phyloP scores from a whole-genome alignment of 2,113 vertebrate species.

The Glareola pratincola region DNA sequence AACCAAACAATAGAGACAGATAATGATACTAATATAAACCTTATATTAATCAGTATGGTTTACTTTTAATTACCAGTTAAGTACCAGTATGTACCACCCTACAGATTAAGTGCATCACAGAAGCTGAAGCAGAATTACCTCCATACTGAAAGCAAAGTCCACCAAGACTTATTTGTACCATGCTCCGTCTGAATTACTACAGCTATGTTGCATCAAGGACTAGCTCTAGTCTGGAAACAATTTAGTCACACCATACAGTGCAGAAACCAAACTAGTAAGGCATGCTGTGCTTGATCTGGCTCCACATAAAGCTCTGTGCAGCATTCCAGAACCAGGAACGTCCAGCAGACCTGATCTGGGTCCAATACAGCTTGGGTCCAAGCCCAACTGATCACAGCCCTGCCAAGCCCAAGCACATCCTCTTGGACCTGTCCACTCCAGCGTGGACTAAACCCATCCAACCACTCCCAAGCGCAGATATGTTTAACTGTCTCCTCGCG shows the following conservation, averaged over 20 bases:
- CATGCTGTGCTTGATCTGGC: background rate
- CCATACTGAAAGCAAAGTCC: background rate
- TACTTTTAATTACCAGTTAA: background rate
- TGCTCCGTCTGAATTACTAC: background rate
- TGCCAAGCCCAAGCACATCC: background rate
- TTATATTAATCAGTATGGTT: background rate
- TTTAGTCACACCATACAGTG: background rate
- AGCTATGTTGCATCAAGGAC: fast-evolving
- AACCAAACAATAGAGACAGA: background rate
- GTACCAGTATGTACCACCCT: background rate
- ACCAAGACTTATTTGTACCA: fast-evolving
- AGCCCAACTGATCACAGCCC: fast-evolving
- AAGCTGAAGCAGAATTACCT: background rate
- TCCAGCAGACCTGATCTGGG: background rate
- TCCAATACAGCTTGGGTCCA: fast-evolving
- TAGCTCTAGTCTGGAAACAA: background rate
- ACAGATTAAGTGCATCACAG: background rate
- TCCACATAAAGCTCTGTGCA: background rate
- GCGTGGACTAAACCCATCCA: fast-evolving
- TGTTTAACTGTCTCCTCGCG: fast-evolving
- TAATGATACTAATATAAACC: background rate
- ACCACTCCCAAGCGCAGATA: fast-evolving
- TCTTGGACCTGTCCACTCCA: fast-evolving
- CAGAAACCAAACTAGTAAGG: background rate
- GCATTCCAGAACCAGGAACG: background rate